phyloP scores from a whole-genome alignment of 2,797 vertebrate genomes.

The Moxostoma hubbsi region DNA sequence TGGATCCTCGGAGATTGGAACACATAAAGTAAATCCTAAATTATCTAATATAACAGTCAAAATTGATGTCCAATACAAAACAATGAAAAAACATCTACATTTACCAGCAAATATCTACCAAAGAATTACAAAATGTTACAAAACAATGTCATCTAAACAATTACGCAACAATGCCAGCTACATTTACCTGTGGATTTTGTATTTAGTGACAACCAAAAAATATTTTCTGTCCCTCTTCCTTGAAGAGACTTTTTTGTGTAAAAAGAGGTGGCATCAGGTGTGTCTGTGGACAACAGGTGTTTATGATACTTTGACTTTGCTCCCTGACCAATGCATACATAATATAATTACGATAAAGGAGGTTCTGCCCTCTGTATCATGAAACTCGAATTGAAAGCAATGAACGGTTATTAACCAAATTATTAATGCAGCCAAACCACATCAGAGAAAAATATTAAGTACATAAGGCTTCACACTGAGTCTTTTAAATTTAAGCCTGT shows the following conservation, averaged over 20 bases:
- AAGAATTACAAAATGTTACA: not conserved
- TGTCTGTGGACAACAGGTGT: slow-evolving; percentile 55
- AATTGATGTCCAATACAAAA: not conserved
- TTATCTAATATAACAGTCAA: no score
- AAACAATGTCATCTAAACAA: not conserved
- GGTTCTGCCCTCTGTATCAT: not conserved
- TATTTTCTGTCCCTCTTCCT: slow-evolving; percentile 1
- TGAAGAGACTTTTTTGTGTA: slow-evolving; percentile 1
- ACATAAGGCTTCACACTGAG: not conserved
- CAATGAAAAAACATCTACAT: not conserved
- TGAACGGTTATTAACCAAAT: not conserved
- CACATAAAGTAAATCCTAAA: no score
- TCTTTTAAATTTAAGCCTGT: not conserved
- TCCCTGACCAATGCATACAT: slow-evolving; percentile 58
- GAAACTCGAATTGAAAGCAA: not conserved
- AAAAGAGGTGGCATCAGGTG: slow-evolving; percentile 22
- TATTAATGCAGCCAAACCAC: not conserved
- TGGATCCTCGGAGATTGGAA: no score
- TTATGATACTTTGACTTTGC: slow-evolving; percentile 83
- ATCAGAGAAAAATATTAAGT: not conserved
- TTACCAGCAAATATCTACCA: not conserved
- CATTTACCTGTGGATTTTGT: slow-evolving; percentile 44
- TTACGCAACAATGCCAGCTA: not conserved
- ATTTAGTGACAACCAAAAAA: slow-evolving; percentile 1
- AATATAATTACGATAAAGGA: slow-evolving; percentile 12